phyloP scores from a whole-genome alignment of 2,888 invertebrate genomes.

The Drosophila flavopinicola region DNA sequence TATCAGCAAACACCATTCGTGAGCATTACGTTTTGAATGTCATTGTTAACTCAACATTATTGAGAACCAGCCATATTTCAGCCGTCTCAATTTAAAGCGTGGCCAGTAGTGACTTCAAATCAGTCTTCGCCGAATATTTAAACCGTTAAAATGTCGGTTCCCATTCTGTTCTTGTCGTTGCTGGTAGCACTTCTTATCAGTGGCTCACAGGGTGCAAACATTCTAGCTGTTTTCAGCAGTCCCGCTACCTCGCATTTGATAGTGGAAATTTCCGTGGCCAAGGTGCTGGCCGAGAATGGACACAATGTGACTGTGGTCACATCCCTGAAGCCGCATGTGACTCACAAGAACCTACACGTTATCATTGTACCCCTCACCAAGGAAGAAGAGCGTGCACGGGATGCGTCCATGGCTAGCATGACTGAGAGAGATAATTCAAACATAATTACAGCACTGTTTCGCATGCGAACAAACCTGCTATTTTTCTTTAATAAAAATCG shows the following conservation, averaged over 20 bases:
- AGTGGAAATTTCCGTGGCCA: conserved; percentile 76
- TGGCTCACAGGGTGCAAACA: conserved; percentile 59
- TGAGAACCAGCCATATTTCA: not conserved
- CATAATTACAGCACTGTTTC: conserved; percentile 18
- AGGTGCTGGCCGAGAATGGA: conserved; percentile 76
- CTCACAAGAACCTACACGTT: conserved; percentile 56
- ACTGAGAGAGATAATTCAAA: conserved; percentile 53
- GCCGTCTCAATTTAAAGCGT: not conserved
- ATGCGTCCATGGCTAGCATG: too few relatives aligned
- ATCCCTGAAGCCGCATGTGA: conserved; percentile 60
- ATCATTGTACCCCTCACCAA: conserved; percentile 61
- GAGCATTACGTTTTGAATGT: not conserved
- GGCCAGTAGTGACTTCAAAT: too few relatives aligned
- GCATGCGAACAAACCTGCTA: conserved; percentile 12
- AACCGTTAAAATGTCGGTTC: conserved; percentile 5
- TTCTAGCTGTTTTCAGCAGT: conserved; percentile 78
- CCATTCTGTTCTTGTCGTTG: not conserved
- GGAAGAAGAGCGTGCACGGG: conserved; percentile 48
- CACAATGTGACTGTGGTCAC: conserved; percentile 82
- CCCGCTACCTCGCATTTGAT: conserved; percentile 80
- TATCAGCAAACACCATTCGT: not conserved
- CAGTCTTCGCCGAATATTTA: conserved; percentile 7
- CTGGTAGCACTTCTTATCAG: conserved; percentile 6
- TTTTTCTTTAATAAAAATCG: conserved; percentile 35
- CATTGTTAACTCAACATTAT: not conserved